Base-by-base conservation (phyloP, 2,797 vertebrate genomes). In the Vipera ursinii region DNA sequence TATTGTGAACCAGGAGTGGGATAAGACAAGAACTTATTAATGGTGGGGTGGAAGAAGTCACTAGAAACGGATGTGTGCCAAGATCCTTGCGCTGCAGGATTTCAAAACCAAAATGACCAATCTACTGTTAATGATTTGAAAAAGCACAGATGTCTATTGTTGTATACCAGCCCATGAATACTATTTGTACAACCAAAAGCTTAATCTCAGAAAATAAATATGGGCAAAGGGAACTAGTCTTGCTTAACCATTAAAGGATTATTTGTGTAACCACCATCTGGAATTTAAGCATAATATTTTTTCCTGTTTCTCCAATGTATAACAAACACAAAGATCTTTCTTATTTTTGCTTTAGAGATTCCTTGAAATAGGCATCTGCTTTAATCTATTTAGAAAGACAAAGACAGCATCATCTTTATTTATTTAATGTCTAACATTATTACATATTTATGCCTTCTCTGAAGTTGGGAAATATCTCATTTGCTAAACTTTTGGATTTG, bases 221-320 rank as follows among this genome's bases (percentile, higher is more conserved):
- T 0, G 15, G 93, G 60, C 48, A 87, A 96, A 94, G 86, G 89
- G n/a, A 96, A 94, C 92, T 78, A 92, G 14, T 96, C 85, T 92
- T 94, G 12, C 91, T 95, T 93, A 93, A 38, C 90, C 95, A 91
- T 94, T 95, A 91, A 90, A 92, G 92, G 51, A 90, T 89, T 48
- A 92, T 95, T 96, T 95, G 92, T 56, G 78, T 89, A 96, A 92
- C 55, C 90, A 93, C 88, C 92, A 93, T 93, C 94, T 88, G 87
- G 92, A 96, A 94, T 93, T 92, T 57, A 94, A 96, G 91, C 48
- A 89, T 24, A 60, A 24, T 82, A 6, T 63, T 87, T 90, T 0
- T 51, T 28, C 28, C 57, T 86, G 8, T 22, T 28, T 48, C 59
- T 91, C 59, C 32, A 78, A 13, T 82, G 86, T 93, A 95, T 95